These are phyloP conservation scores for Actinemys pallida DNA, from an alignment of 2,113 vertebrate species.

Conservation along the genomic window DNA sequence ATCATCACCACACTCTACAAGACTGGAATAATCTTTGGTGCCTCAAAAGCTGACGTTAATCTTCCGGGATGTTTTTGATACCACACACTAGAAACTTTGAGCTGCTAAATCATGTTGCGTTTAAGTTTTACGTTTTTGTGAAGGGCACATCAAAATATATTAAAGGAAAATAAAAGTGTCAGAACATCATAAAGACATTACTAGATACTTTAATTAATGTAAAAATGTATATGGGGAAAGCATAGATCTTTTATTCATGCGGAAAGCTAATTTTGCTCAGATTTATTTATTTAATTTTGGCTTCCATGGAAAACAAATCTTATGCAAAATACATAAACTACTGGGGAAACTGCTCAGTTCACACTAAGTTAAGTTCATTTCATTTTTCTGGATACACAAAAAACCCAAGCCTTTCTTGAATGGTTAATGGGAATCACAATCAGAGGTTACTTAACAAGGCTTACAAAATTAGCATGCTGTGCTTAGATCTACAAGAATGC, in stretches of 20 bases:
- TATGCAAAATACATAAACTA: background rate
- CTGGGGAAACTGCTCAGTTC: background rate
- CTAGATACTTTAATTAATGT: slow-evolving; percentile 4
- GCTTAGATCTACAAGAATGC: background rate
- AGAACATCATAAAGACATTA: background rate
- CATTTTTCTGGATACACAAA: background rate
- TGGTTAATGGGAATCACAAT: background rate
- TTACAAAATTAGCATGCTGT: background rate
- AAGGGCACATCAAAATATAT: slow-evolving; percentile 21
- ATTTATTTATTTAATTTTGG: slow-evolving; percentile 15
- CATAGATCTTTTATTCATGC: background rate
- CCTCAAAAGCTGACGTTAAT: slow-evolving; percentile 15
- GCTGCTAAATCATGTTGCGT: background rate
- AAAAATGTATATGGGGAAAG: background rate
- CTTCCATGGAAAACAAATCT: background rate
- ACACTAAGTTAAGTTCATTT: background rate
- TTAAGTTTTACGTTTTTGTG: slow-evolving; percentile 1
- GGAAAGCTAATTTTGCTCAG: background rate
- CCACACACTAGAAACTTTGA: background rate
- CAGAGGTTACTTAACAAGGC: background rate
- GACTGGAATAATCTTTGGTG: slow-evolving; percentile 13
- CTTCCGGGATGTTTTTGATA: slow-evolving; percentile 41
- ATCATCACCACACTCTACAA: background rate
- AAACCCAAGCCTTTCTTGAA: background rate
- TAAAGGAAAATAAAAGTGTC: slow-evolving; percentile 43